phyloP scores from a whole-genome alignment of 2,797 vertebrate species.

The Spinus pinus region DNA sequence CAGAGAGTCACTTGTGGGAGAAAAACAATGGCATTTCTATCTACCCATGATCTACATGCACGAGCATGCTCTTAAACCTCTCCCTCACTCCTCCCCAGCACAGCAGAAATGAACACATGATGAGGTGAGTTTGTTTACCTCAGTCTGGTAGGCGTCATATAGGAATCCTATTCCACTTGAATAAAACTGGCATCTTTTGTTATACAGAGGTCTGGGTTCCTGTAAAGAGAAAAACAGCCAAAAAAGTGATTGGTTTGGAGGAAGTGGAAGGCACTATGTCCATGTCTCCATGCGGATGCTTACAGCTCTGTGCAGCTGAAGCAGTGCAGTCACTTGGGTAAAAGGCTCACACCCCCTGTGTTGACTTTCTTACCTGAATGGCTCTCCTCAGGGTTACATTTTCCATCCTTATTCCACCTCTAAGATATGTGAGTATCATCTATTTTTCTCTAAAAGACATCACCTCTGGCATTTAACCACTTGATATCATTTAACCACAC shows the following conservation, averaged over 20 bases:
- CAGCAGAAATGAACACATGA: not conserved
- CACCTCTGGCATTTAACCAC: not conserved
- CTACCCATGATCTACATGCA: not conserved
- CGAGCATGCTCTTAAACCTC: not conserved
- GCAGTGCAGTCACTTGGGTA: not conserved
- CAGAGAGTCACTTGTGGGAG: not conserved
- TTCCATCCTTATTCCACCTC: not conserved
- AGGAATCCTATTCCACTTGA: conserved; percentile 81
- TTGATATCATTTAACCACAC: not conserved
- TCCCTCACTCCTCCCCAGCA: not conserved
- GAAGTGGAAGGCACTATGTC: not conserved
- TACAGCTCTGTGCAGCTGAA: not conserved
- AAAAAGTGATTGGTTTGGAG: not conserved
- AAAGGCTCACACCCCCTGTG: rapidly evolving
- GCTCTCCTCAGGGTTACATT: not conserved
- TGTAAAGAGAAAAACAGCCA: conserved; percentile 56
- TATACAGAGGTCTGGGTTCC: conserved; percentile 85
- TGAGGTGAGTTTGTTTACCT: conserved; percentile 75
- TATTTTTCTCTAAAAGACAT: not conserved
- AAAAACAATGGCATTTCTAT: not conserved
- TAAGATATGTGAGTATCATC: not conserved
- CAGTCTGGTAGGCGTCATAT: conserved; percentile 85
- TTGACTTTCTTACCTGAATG: not conserved
- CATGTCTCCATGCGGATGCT: not conserved
- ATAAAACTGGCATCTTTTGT: conserved; percentile 87